These are phyloP conservation scores for Myiopsitta monachus DNA, from an alignment of 2,113 vertebrate genomes.

Conservation along the genomic window DNA sequence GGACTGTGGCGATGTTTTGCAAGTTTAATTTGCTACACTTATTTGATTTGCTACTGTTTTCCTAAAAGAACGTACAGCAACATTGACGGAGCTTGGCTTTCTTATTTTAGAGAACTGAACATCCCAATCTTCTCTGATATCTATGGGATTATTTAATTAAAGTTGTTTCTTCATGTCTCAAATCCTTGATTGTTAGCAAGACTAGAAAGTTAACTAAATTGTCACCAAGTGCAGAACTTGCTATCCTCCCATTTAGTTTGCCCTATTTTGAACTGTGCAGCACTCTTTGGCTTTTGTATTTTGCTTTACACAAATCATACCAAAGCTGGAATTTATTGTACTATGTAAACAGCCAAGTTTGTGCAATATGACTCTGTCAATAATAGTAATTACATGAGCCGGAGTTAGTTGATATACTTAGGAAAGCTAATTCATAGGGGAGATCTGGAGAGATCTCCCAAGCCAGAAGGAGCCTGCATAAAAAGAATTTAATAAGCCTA, in stretches of 20 bases:
- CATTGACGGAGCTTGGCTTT: neutral
- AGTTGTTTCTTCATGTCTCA: neutral
- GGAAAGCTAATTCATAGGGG: neutral
- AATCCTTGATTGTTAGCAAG: neutral
- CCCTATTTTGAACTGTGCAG: neutral
- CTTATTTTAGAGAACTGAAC: neutral
- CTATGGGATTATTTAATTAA: neutral
- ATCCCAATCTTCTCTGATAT: neutral
- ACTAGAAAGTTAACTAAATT: neutral
- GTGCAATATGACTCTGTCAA: neutral
- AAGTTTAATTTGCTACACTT: conserved; percentile 18
- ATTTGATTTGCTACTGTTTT: neutral
- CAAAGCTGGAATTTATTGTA: neutral
- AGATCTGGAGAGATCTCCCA: neutral
- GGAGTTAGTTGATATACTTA: neutral
- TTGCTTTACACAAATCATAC: neutral
- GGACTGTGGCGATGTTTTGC: neutral
- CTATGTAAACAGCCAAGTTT: neutral
- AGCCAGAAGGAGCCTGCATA: neutral
- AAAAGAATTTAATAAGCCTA: neutral
- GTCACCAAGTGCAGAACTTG: neutral
- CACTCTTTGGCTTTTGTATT: neutral
- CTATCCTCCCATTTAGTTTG: neutral
- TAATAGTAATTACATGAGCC: neutral
- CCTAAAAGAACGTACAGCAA: neutral